Conservation (phyloP, 2,797 vertebrate species). For the Falco columbarius region DNA sequence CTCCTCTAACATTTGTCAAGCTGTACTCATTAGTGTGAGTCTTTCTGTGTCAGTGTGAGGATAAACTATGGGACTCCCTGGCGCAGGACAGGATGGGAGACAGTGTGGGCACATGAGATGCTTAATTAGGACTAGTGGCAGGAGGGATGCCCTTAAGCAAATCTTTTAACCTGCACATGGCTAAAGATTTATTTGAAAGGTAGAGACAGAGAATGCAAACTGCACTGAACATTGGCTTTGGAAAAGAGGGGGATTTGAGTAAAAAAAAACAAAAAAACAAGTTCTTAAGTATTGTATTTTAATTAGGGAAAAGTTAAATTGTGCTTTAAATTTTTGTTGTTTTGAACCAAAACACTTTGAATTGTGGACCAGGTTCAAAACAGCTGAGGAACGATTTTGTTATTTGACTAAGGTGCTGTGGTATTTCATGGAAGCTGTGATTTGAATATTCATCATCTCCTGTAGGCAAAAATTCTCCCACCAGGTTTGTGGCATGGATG, state of each 20-base stretch:
- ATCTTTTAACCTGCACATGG: not conserved
- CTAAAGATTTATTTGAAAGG: not conserved
- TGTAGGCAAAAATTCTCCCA: conserved; percentile 54
- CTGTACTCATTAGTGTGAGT: not conserved
- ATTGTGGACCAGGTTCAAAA: not conserved
- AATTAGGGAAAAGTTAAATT: not conserved
- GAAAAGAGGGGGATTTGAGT: not conserved
- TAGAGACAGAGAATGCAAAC: not conserved
- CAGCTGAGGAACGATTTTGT: not conserved
- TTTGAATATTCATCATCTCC: conserved; percentile 64
- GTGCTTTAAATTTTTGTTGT: not conserved
- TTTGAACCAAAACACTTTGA: not conserved
- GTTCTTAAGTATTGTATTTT: not conserved
- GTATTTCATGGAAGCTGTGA: conserved; percentile 41
- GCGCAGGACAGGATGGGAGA: not conserved
- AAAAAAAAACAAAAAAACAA: not conserved
- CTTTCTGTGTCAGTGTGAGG: not conserved
- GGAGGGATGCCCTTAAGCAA: not conserved
- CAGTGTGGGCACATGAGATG: not conserved
- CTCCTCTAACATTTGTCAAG: not conserved
- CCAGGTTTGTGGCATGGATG: conserved; percentile 36
- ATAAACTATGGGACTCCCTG: not conserved
- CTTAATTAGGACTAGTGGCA: not conserved
- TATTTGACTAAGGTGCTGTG: conserved; percentile 32
- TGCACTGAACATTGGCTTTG: not conserved